Percentiles rank a stretch among this genome's conserved stretches.
Conservation (phyloP, 2,888 invertebrate genomes). For the Sinhomidia bicolor region DNA sequence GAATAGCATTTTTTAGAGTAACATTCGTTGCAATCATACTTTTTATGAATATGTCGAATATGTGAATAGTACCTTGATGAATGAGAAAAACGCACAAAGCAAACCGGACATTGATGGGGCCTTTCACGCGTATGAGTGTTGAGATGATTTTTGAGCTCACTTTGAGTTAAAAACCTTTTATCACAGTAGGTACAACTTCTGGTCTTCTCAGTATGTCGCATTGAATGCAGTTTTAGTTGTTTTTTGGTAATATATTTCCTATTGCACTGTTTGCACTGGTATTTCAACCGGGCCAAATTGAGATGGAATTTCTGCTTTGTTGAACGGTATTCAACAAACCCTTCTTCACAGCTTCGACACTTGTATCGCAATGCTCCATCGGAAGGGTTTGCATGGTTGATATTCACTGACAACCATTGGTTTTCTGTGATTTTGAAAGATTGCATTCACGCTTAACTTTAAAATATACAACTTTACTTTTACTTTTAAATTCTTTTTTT, state of each 20-base stretch:
- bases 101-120: conserved; percentile 57
- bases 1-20: conserved; percentile 36
- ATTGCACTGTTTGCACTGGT: conserved; percentile 49
- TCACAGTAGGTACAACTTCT: conserved; percentile 47
- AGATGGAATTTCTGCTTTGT: conserved; percentile 14
- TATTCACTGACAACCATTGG: conserved; percentile 38
- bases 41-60: conserved; percentile 60
- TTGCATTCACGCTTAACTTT: background rate
- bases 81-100: conserved; percentile 54
- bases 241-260: conserved; percentile 55
- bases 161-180: conserved; percentile 61
- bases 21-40: conserved; percentile 65
- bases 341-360: conserved; percentile 64
- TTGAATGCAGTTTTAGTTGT: conserved; percentile 56
- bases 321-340: conserved; percentile 49
- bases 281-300: conserved; percentile 5
- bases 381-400: conserved; percentile 51
- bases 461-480: background rate
- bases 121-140: conserved; percentile 68
- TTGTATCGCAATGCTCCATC: conserved; percentile 66
- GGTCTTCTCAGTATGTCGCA: conserved; percentile 63
- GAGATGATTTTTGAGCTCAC: conserved; percentile 63
- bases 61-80: conserved; percentile 65
- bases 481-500: background rate
- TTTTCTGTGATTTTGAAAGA: conserved; percentile 30